Percentiles rank a stretch among this genome's conserved stretches.
phyloP scores from a whole-genome alignment of 2,888 invertebrate species.

The Euspilapteryx auroguttella region DNA sequence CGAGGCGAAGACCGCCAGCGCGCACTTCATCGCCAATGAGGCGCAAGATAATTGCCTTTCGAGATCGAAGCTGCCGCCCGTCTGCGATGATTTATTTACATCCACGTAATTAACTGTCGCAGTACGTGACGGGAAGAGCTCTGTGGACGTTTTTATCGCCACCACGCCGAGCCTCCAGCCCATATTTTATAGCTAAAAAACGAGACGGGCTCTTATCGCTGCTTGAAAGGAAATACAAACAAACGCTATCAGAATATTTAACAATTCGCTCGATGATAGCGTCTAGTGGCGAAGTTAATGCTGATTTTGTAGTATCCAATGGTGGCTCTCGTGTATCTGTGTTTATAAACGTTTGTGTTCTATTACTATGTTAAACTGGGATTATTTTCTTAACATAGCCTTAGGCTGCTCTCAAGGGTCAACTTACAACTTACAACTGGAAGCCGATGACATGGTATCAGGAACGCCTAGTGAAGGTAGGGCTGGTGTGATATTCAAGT shows the following conservation, averaged over 20 bases:
- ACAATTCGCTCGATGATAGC: constrained; percentile 40
- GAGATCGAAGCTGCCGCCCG: constrained; percentile 47
- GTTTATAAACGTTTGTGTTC: too few relatives aligned
- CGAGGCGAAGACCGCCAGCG: too few relatives aligned
- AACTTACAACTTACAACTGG: too few relatives aligned
- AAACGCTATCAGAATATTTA: constrained; percentile 50
- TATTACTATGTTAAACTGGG: too few relatives aligned
- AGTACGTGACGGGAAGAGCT: constrained; percentile 56
- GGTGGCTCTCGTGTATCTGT: too few relatives aligned
- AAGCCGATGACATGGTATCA: too few relatives aligned
- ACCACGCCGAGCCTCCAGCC: constrained; percentile 31
- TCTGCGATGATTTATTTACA: constrained; percentile 60
- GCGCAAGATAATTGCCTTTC: constrained; percentile 56
- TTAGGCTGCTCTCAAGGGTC: too few relatives aligned
- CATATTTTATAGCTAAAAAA: constrained; percentile 46
- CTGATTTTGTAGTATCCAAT: too few relatives aligned
- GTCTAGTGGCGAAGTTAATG: too few relatives aligned
- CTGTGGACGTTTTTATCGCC: constrained; percentile 46
- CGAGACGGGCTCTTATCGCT: constrained; percentile 44
- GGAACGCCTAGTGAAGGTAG: too few relatives aligned
- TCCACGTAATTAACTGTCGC: constrained; percentile 59
- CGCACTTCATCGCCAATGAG: constrained; percentile 56
- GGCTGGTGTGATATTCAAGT: too few relatives aligned
- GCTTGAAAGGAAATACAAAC: constrained; percentile 48
- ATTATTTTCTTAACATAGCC: too few relatives aligned